phyloP scores from a whole-genome alignment of 2,797 vertebrate species.

The Lepidocolaptes lacrymiger region DNA sequence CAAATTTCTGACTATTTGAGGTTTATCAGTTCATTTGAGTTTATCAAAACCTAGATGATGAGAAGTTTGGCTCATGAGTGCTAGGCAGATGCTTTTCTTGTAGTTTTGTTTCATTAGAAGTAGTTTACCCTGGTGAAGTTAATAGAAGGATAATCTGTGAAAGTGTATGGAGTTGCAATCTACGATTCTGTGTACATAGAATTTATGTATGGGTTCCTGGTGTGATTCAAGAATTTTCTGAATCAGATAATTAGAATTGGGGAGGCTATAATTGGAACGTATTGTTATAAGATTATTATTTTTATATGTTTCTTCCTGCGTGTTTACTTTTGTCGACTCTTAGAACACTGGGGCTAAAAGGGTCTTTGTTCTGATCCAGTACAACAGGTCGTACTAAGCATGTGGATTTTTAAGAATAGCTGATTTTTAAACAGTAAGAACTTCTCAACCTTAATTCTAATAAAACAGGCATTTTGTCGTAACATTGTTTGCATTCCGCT shows the following conservation, averaged over 20 bases:
- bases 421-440: not conserved
- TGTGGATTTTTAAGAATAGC: not conserved
- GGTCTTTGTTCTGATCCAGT: not conserved
- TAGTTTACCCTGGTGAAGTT: not conserved
- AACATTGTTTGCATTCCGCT: not conserved
- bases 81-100: not conserved
- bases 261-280: not conserved
- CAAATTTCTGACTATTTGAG: not conserved
- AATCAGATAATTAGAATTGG: not conserved
- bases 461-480: not conserved
- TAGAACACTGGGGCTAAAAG: not conserved
- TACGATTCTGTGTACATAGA: not conserved
- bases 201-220: not conserved
- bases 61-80: not conserved
- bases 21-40: not conserved
- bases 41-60: not conserved
- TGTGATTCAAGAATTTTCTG: not conserved
- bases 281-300: not conserved
- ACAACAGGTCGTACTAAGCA: not conserved
- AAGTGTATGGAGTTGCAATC: not conserved
- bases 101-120: not conserved
- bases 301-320: not conserved
- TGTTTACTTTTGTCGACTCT: not conserved
- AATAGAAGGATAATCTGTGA: not conserved
- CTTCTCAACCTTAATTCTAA: not conserved